A percentile compares a stretch with the other conserved stretches of the same genome.
phyloP scores from a whole-genome alignment of 2,113 vertebrate genomes.

The Oreochromis spilurus region DNA sequence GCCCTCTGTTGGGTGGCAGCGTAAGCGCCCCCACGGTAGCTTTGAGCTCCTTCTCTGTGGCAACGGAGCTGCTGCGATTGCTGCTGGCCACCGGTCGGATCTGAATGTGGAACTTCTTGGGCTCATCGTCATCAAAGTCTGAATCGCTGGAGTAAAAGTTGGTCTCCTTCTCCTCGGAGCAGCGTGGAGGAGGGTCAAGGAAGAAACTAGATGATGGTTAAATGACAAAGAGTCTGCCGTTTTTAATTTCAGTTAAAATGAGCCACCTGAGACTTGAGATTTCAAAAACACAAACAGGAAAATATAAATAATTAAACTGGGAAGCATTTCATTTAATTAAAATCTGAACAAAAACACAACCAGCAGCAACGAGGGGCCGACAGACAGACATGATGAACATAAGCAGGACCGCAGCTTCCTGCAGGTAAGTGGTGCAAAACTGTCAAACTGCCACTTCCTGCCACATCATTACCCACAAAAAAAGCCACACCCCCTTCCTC shows the following conservation, averaged over 20 bases:
- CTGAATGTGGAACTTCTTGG: constrained; percentile 86
- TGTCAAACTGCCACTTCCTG: not conserved
- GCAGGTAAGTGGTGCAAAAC: not conserved
- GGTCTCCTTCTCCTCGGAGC: constrained; percentile 71
- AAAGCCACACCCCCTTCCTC: not conserved
- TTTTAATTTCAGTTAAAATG: not conserved
- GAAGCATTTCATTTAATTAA: accelerated
- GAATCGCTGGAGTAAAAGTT: constrained; percentile 89
- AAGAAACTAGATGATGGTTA: not conserved
- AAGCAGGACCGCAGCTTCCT: not conserved
- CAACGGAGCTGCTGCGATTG: constrained; percentile 64
- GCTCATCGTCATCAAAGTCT: constrained; percentile 90
- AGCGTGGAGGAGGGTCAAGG: constrained; percentile 79
- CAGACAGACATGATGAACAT: not conserved
- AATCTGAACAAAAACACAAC: not conserved
- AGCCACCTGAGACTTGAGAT: accelerated
- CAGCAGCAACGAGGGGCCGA: not conserved
- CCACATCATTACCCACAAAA: not conserved
- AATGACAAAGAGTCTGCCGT: not conserved
- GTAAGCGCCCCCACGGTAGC: constrained; percentile 85
- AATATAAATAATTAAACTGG: accelerated
- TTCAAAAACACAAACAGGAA: accelerated
- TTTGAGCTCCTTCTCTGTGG: constrained; percentile 81
- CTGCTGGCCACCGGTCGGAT: constrained; percentile 81
- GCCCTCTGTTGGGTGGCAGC: constrained; percentile 79